These are phyloP conservation scores for Bombus difficillimus DNA, from an alignment of 1,140 invertebrate species.

Conservation along the genomic window DNA sequence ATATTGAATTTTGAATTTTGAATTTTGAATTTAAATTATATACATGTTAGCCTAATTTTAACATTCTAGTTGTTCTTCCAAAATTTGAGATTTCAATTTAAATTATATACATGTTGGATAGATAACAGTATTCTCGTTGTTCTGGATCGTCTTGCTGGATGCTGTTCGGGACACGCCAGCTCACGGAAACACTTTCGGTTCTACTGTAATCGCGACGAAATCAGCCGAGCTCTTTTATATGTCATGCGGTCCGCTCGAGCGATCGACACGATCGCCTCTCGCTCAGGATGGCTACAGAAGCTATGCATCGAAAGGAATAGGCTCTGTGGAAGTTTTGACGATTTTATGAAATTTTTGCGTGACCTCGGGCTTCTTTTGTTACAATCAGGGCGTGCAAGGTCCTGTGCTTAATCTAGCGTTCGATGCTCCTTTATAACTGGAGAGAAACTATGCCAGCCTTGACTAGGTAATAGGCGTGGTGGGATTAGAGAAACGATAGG, in stretches of 20 bases:
- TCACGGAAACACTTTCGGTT: conserved; percentile 55
- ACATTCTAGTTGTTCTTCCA: not conserved
- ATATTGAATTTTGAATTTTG: not conserved
- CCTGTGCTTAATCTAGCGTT: not conserved
- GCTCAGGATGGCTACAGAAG: conserved; percentile 36
- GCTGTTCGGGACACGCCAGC: not conserved
- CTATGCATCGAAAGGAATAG: conserved; percentile 59
- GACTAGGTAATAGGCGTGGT: not conserved
- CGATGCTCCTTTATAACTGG: not conserved
- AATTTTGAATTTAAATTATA: not conserved
- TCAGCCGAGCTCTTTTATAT: conserved; percentile 74
- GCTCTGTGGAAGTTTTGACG: conserved; percentile 52
- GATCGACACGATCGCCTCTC: conserved; percentile 57
- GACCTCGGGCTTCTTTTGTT: conserved; percentile 16
- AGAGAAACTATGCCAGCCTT: conserved; percentile 7
- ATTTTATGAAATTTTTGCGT: conserved; percentile 52
- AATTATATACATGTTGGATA: not conserved
- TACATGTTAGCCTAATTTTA: not conserved
- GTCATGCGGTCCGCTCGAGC: conserved; percentile 50
- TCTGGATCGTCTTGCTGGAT: not conserved
- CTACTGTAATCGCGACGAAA: conserved; percentile 67
- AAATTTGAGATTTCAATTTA: not conserved
- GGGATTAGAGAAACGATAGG: not conserved
- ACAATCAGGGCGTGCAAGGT: not conserved
- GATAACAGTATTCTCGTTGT: too few species aligned